Evolutionary conservation across 2,113 vertebrate species (phyloP).

Genomic region (Chrysochloris asiatica): DNA sequence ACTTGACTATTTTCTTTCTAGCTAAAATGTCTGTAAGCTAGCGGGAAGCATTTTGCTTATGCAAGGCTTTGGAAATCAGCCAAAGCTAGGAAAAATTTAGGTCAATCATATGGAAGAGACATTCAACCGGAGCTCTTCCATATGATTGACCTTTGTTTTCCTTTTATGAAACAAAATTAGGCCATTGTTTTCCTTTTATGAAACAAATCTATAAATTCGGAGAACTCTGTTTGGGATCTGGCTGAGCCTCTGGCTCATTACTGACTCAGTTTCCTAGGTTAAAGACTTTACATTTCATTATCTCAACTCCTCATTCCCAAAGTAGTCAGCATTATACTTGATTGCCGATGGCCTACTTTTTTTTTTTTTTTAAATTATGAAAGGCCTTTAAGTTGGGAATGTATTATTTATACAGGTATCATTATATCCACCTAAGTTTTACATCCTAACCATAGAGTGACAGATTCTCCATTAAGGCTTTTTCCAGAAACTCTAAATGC

Average conservation of each 20-base stretch:
- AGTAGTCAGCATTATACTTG: background rate
- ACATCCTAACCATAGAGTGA: background rate
- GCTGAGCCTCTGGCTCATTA: background rate
- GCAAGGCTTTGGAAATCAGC: conserved; percentile 50
- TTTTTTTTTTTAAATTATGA: no score
- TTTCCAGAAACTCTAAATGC: conserved; percentile 11
- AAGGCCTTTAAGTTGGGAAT: conserved; percentile 24
- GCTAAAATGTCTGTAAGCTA: background rate
- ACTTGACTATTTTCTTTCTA: conserved; percentile 49
- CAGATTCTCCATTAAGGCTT: background rate
- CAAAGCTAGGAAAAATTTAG: conserved; percentile 59
- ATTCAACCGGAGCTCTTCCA: background rate
- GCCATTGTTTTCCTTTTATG: conserved; percentile 22
- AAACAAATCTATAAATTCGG: conserved; percentile 32
- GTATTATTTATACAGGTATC: background rate
- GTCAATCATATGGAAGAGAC: conserved; percentile 52
- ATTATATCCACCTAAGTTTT: background rate
- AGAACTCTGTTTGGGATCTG: background rate
- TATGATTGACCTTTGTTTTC: conserved; percentile 7
- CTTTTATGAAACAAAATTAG: conserved; percentile 32
- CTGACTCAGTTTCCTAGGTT: background rate
- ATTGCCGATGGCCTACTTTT: background rate
- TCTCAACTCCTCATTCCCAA: background rate
- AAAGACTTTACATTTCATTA: background rate
- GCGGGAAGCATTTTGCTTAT: conserved; percentile 57